These are phyloP conservation scores for Ormyrus pomaceus DNA, from an alignment of 2,888 invertebrate species.

Conservation along the genomic window DNA sequence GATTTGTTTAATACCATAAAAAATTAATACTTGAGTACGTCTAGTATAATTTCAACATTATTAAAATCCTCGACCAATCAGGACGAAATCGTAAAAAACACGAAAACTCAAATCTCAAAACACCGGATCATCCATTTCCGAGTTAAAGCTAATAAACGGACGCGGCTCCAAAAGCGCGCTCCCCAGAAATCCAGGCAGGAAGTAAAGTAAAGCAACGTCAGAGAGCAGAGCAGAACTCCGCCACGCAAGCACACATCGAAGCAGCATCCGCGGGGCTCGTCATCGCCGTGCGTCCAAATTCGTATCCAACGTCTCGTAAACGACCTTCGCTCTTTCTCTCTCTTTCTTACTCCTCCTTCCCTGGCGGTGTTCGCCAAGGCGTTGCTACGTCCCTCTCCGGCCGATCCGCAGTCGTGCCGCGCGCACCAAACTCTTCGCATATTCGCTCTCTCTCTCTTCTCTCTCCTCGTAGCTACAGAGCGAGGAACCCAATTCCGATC, in stretches of 20 bases:
- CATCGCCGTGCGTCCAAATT: slow-evolving; percentile 43
- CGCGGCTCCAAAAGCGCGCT: background rate
- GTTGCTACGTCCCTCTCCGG: slow-evolving; percentile 2
- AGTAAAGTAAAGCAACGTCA: background rate
- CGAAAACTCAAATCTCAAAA: no score
- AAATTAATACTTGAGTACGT: no score
- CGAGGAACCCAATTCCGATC: slow-evolving; percentile 9
- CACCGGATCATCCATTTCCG: no score
- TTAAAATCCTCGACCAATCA: no score
- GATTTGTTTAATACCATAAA: no score
- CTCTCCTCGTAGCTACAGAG: background rate
- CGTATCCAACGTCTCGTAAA: slow-evolving; percentile 46
- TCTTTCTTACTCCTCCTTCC: slow-evolving; percentile 20
- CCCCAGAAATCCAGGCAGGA: slow-evolving; percentile 17
- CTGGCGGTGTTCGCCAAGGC: background rate
- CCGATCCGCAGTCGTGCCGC: slow-evolving; percentile 55
- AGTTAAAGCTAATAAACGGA: no score
- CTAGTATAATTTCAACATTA: no score
- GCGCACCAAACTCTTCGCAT: slow-evolving; percentile 53
- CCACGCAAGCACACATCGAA: background rate
- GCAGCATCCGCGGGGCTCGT: slow-evolving; percentile 21
- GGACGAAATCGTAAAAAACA: no score
- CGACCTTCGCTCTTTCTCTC: slow-evolving; percentile 41
- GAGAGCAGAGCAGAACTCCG: no score
- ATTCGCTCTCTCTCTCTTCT: slow-evolving; percentile 8